Conservation (phyloP, 2,888 invertebrate genomes). For the Leuctra nigra region DNA sequence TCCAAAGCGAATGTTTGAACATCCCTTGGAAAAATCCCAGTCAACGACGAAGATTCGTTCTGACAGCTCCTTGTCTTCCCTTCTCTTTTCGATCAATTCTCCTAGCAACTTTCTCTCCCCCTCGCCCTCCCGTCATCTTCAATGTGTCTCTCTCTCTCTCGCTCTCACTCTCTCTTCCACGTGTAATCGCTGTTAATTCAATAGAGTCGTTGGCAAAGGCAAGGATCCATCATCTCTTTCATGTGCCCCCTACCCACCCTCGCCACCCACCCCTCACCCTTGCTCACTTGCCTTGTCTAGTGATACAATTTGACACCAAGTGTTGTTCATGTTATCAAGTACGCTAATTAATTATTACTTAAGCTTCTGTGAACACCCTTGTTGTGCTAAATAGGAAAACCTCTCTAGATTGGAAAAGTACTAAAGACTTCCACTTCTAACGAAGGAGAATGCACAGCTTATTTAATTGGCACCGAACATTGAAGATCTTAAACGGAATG, state of each 20-base stretch:
- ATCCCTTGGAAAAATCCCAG: too few relatives aligned
- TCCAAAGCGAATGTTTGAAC: too few relatives aligned
- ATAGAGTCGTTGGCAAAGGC: background rate
- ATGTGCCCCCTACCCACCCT: background rate
- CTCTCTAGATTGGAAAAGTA: background rate
- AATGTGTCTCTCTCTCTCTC: background rate
- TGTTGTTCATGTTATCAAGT: constrained; percentile 10
- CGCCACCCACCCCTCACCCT: background rate
- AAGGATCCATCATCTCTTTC: constrained; percentile 18
- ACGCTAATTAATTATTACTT: constrained; percentile 11
- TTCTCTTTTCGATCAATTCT: too few relatives aligned
- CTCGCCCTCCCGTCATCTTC: background rate
- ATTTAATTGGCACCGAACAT: too few relatives aligned
- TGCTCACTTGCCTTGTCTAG: background rate
- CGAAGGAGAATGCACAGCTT: too few relatives aligned
- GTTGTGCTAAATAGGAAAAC: constrained; percentile 7
- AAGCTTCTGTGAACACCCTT: background rate
- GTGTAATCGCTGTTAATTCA: constrained; percentile 14
- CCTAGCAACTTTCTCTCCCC: too few relatives aligned
- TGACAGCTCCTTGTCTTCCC: too few relatives aligned
- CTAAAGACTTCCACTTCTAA: too few relatives aligned
- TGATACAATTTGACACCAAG: constrained; percentile 16
- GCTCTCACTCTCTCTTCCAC: background rate
- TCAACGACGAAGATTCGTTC: too few relatives aligned
- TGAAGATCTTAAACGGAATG: too few relatives aligned